Base-by-base conservation (phyloP, 2,888 invertebrate genomes). In the Diplazon laetatorius region DNA sequence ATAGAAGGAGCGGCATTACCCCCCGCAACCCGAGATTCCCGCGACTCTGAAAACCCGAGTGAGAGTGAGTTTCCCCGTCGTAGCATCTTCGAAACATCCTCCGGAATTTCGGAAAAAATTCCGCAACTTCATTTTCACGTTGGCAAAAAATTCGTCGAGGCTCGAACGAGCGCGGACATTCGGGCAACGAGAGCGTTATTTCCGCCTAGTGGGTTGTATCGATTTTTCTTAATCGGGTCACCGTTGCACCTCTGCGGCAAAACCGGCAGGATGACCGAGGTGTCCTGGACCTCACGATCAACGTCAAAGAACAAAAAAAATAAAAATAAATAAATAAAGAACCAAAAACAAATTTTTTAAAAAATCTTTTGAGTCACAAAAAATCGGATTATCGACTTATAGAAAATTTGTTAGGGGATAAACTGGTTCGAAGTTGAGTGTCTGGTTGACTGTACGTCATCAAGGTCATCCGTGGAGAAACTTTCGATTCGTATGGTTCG, bases 161-260 rank as follows among this genome's bases (percentile, higher is more conserved):
- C n/a, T 48, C 35, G 18, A 10, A 44, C 59, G 57, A 46, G 35
- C 46, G 25, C 14, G 46, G 22, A 14, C 35, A 35, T n/a, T 48
- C 20, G 59, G 10, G 18, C 69, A 16, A 20, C 62, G 35, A 48
- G 37, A 75, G 69, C 48, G 62, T 69, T 48, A 52, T 57, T 68
- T 37, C 25, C 14, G 63, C 37, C 62, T n/a, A n/a, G n/a, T n/a
- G 72, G 72, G 50, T 63, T 50, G 60, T 77, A 77, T 77, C 50
- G 77, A 77, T 77, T 77, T 73, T 63, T 30, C 50, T 55, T 69
- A 77, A 77, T 73, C 72, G 55, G 77, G 77, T 77, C 77, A 76
- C 50, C 59, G 46, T 22, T 50, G 35, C 42, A 62, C 62, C 66
- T 62, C 44, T 39, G 16, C 30, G 14, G 16, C 62, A n/a, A 30